A percentile compares a stretch with the other conserved stretches of the same genome.
phyloP scores from a whole-genome alignment of 2,888 invertebrate species.

The Tupiocoris notatus region DNA sequence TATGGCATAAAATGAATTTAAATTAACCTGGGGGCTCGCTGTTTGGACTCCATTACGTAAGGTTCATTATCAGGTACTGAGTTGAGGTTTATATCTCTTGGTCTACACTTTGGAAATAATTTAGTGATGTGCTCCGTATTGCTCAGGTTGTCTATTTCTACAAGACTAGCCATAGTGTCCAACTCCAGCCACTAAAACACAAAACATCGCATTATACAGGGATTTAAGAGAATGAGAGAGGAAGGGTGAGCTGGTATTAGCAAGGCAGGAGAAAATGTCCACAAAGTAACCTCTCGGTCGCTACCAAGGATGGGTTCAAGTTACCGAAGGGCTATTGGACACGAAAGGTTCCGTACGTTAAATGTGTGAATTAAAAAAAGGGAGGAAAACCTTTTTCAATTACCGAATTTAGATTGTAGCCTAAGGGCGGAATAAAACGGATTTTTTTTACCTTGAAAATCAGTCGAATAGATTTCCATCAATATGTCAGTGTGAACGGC shows the following conservation, averaged over 20 bases:
- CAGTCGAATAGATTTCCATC: constrained; percentile 39
- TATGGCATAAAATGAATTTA: no score
- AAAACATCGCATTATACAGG: constrained; percentile 29
- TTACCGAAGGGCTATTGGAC: neutral
- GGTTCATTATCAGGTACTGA: constrained; percentile 57
- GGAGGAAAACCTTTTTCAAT: no score
- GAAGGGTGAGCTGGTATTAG: neutral
- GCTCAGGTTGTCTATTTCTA: constrained; percentile 54
- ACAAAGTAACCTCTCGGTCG: neutral
- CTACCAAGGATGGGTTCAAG: neutral
- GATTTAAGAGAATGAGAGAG: neutral
- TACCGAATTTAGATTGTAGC: neutral
- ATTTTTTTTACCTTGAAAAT: constrained; percentile 11
- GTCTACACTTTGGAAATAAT: constrained; percentile 84
- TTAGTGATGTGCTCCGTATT: constrained; percentile 74
- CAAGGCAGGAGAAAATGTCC: neutral
- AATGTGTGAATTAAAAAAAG: neutral
- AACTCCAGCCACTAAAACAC: constrained; percentile 42
- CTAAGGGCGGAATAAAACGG: neutral
- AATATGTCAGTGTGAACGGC: constrained; percentile 37
- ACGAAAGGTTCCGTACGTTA: no score
- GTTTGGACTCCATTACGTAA: constrained; percentile 55
- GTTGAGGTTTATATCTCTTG: constrained; percentile 63
- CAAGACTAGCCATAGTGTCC: constrained; percentile 48
- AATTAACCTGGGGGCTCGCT: constrained; percentile 42